Evolutionary conservation across 2,888 invertebrate genomes (phyloP), one percentile per base, ranked within the genome.

Genomic region (Caenorhabditis afra): DNA sequence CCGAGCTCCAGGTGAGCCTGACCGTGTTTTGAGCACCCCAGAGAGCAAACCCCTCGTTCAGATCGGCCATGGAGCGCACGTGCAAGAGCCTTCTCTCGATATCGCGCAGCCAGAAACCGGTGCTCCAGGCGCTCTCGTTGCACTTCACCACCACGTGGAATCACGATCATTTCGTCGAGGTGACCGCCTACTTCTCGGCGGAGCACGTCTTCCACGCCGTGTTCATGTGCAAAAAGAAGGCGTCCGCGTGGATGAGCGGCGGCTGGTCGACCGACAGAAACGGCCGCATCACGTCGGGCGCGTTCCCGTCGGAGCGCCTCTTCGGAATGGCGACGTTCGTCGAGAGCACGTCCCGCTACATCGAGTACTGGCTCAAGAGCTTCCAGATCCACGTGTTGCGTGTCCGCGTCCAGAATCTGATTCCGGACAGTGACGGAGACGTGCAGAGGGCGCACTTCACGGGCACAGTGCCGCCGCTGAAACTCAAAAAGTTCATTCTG

Each of bases 121-220:
- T 10, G n/a, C 47, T 71, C 0, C 55, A 61, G n/a, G 57, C 47
- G 23, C 57, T 71, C 1, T 39, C 22, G 1, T 23, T 71, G 8
- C 57, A 57, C n/a, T 71, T 62, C 64, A 49, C 71, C 0, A 64
- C 71, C 18, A 64, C 64, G 1, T 71, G 71, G 71, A 71, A 71
- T 5, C 64, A 53, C 11, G 71, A 71, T 10, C 55, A 71, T 23
- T 47, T 47, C 41, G 64, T 55, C 1, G 71, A 64, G 29, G 39
- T 71, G 23, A 64, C 55, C 4, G 71, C 71, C 0, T 18, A 41
- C 0, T 71, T 71, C 44, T 47, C 55, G 0, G 11, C 18, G 8
- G 62, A 64, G 1, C 55, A 55, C 71, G 14, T 12, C 10, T 71
- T 71, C 14, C 71, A 49, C n/a, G 62, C 64, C 1, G 41, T 57